Evolutionary conservation across 2,888 invertebrate species (phyloP), one percentile per base, ranked within the genome.

Genomic region (Colletes collaris): DNA sequence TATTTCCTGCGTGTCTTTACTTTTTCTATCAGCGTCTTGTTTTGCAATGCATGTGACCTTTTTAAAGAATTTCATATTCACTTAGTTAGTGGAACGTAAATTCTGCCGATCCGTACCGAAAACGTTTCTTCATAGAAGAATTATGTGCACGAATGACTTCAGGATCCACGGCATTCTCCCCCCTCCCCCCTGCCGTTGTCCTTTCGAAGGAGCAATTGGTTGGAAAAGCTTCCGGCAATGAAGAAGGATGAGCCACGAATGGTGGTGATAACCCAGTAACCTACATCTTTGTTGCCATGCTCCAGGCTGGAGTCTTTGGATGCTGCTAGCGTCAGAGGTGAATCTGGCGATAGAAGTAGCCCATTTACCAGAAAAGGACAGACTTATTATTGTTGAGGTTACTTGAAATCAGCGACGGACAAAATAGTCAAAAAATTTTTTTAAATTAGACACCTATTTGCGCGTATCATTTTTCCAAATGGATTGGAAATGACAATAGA

Each of bases 231-330:
- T 85, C 84, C 82, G 79, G 76, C 81, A 74, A 84, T 72, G 79
- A 63, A 75, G 74, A 85, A 83, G 76, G 76, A 82, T 79, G 82
- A 82, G 84, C 84, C 67, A 72, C 76, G 86, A 70, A 78, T 80
- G 76, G 83, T 86, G 83, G 78, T 81, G 89, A 90, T 89, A 90
- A 90, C 90, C 90, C 82, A 90, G 84, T 90, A 86, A 90, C 90
- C 90, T 79, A 90, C 83, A 88, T 90, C 79, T 82, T 76, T 27
- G 66, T 56, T 66, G 72, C 77, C 69, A 79, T 71, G 80, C 71
- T 76, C 64, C 52, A 59, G 63, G 74, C 55, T 64, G 65, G 76
- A 72, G 70, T 68, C 69, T 70, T 76, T 73, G 73, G 76, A 80
- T 60, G 53, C 60, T 49, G 68, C 55, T 69, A 62, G 70, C 62